Evolutionary conservation across 2,888 invertebrate species (phyloP).

Genomic region (Drosophila mercatorum): DNA sequence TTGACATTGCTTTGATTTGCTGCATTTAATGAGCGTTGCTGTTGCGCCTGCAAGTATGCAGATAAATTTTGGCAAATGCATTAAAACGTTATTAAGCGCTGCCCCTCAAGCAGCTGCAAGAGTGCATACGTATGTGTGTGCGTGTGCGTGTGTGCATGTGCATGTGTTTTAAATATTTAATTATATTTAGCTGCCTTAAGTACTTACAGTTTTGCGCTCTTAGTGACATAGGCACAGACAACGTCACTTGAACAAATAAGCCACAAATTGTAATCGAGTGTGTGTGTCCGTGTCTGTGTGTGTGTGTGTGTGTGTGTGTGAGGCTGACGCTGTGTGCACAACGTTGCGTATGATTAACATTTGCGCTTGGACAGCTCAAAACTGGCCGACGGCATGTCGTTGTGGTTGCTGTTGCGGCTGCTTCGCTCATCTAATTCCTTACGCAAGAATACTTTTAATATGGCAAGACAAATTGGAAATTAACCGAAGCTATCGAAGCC

Average conservation of each 20-base stretch:
- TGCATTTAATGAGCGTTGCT: constrained; percentile 75
- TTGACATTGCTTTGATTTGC: constrained; percentile 57
- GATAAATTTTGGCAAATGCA: constrained; percentile 73
- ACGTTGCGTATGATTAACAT: constrained; percentile 64
- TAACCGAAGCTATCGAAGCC: constrained; percentile 25
- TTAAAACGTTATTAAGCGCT: constrained; percentile 73
- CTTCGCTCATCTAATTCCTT: constrained; percentile 46
- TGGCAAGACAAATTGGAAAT: constrained; percentile 56
- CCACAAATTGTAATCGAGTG: constrained; percentile 22
- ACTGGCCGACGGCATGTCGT: constrained; percentile 44
- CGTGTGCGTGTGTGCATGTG: constrained; percentile 28
- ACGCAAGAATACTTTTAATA: constrained; percentile 59
- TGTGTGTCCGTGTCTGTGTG: not conserved
- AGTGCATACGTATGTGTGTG: not conserved
- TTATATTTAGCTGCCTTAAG: constrained; percentile 80
- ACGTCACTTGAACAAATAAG: constrained; percentile 38
- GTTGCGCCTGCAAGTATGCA: constrained; percentile 73
- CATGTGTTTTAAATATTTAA: constrained; percentile 75
- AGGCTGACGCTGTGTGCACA: constrained; percentile 28
- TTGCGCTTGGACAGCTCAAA: constrained; percentile 44
- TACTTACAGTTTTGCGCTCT: constrained; percentile 79
- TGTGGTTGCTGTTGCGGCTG: constrained; percentile 1
- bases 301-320: constrained; percentile 13
- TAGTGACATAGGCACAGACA: constrained; percentile 58
- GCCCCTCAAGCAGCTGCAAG: constrained; percentile 19